A percentile compares a stretch with the other conserved stretches of the same genome.
These are phyloP conservation scores for Coenonympha glycerion DNA, from an alignment of 2,888 invertebrate genomes.

Conservation along the genomic window DNA sequence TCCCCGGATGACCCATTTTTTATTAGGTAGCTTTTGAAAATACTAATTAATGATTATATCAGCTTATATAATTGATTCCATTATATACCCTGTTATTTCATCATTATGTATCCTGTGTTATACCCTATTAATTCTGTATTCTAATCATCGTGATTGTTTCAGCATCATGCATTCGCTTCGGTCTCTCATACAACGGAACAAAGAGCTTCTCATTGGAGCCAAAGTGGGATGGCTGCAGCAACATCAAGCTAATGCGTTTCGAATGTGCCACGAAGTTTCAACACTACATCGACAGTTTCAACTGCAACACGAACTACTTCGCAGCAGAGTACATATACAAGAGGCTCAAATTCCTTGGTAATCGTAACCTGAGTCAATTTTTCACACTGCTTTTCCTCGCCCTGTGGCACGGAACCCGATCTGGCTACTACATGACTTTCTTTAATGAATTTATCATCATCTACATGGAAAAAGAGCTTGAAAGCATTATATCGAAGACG, in stretches of 20 bases:
- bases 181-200: conserved; percentile 88
- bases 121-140: background rate
- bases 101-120: no score
- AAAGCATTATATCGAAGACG: conserved; percentile 72
- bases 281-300: conserved; percentile 93
- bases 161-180: conserved; percentile 77
- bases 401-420: conserved; percentile 96
- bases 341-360: conserved; percentile 91
- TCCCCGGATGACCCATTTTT: no score
- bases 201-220: conserved; percentile 31
- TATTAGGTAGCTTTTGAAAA: no score
- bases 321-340: conserved; percentile 96
- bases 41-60: no score
- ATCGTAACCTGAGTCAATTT: conserved; percentile 86
- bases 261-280: conserved; percentile 90
- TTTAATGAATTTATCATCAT: conserved; percentile 93
- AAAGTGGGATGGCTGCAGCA: conserved; percentile 92
- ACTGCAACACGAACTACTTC: conserved; percentile 97
- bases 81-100: no score
- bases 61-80: no score
- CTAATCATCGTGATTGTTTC: conserved; percentile 38
- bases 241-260: conserved; percentile 87
- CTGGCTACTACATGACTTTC: conserved; percentile 96
- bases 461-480: conserved; percentile 86
- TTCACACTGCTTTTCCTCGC: conserved; percentile 91